Evolutionary conservation across 2,888 invertebrate species (phyloP), one percentile per base, ranked within the genome.

Genomic region (Horisme vitalbata): DNA sequence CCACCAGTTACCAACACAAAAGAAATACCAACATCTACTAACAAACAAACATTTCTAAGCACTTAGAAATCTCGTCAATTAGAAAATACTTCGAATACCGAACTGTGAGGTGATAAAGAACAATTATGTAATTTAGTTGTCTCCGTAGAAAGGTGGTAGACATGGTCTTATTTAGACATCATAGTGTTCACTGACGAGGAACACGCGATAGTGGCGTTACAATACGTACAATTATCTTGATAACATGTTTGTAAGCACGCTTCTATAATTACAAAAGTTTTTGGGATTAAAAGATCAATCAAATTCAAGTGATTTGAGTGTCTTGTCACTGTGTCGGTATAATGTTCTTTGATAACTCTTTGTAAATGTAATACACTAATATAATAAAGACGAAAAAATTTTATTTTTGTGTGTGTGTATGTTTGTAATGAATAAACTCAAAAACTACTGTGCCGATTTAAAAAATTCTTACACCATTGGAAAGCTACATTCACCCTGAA

Each of bases 41-140:
- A 14, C 26, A 23, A 24, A 38, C 18, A 48, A 18, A 30, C 37
- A 41, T 45, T 41, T 21, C 37, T 35, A 23, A 39, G 26, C 32
- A 32, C 14, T 44, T 37, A 45, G 41, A 50, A 45, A 45, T 31
- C 31, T 18, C 33, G 30, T 33, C 45, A 41, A 45, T 50, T 45
- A 50, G 33, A 50, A 50, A 50, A 50, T 45, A 45, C 41, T 44
- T 21, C 7, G 35, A 35, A 49, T 44, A 44, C 24, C 32, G 2
- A 41, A 33, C 36, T 9, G 4, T 18, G 35, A 37, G 21, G 28
- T 36, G 41, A 31, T 41, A 41, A 26, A 37, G 37, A 46, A 46
- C 41, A 53, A 62, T 68, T 63, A 66, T 57, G 50, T 52, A 41
- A 59, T 64, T 64, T 56, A 53, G 36, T 55, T 61, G 63, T 65